Evolutionary conservation across 1,140 invertebrate species (phyloP), one percentile per base, ranked within the genome.

Genomic region (Drosophila varians): DNA sequence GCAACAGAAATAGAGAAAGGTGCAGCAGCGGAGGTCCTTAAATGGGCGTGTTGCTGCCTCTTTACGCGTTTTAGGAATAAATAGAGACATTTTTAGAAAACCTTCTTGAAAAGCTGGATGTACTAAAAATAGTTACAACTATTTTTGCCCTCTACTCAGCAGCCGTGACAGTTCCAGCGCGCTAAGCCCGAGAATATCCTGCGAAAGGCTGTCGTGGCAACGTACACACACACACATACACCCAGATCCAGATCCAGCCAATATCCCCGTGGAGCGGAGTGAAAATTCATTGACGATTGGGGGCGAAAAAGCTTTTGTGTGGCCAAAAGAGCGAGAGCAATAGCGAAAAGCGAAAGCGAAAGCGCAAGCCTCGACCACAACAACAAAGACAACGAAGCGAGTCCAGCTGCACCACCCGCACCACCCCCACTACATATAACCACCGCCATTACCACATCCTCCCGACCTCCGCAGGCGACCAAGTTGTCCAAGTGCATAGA

Each of bases 371-470:
- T 74, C 73, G 54, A 74, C 54, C 82, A 82, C 83, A 77, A 77
- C 54, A 87, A 82, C 83, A 77, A 77, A 87, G 88, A 87, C 82
- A 87, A 87, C 82, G 82, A 87, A 84, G 49, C 34, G 56, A 74
- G 75, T 86, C 86, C 55, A 66, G 77, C 82, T 87, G 82, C 80
- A 86, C 72, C 74, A 51, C 55, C 25, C 56, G 52, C 43, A 18
- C 51, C 18, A 43, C n/a, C 7, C 7, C 55, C 56, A 48, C 14
- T 47, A 21, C 21, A 21, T 23, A 26, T 14, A 74, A 72, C 42
- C 28, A 58, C 54, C 57, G 14, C 48, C 18, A 45, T 14, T 6
- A 51, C 36, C 16, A 47, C 55, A n/a, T n/a, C n/a, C 12, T 31
- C 34, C 46, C 57, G 46, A 47, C 52, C 36, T 36, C 46, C 42